Conservation (phyloP, 2,797 vertebrate genomes). For the Steatocranus sp. region DNA sequence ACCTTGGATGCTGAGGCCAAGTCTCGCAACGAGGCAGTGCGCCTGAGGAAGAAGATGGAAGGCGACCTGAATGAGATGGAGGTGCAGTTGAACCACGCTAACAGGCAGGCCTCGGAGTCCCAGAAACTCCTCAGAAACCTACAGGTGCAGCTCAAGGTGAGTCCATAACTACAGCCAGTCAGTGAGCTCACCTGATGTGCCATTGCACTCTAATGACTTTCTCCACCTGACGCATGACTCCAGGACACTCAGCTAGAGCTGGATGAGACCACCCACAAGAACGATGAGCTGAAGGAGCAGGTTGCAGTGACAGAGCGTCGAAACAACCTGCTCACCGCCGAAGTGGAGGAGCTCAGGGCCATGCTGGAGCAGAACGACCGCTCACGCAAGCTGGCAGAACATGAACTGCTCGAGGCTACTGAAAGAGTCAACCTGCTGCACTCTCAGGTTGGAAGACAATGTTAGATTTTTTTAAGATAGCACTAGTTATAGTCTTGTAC, state of each 20-base stretch:
- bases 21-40: slow-evolving; percentile 86
- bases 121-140: slow-evolving; percentile 84
- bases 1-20: slow-evolving; percentile 85
- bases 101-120: slow-evolving; percentile 83
- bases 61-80: slow-evolving; percentile 93
- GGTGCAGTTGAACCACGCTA: slow-evolving; percentile 88
- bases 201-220: background rate
- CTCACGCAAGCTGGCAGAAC: slow-evolving; percentile 85
- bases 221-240: background rate
- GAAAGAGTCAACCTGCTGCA: slow-evolving; percentile 90
- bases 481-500: background rate
- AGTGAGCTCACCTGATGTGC: background rate
- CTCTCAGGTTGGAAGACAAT: slow-evolving; percentile 76
- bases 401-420: slow-evolving; percentile 85
- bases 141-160: slow-evolving; percentile 88
- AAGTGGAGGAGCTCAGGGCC: slow-evolving; percentile 86
- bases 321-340: slow-evolving; percentile 80
- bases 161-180: background rate
- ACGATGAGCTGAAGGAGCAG: slow-evolving; percentile 88
- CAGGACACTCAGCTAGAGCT: slow-evolving; percentile 87
- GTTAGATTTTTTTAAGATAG: background rate
- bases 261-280: slow-evolving; percentile 82
- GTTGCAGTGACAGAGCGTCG: slow-evolving; percentile 82
- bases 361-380: slow-evolving; percentile 87
- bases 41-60: slow-evolving; percentile 94